These are phyloP conservation scores for Metopolophium dirhodum DNA, from an alignment of 1,140 invertebrate genomes.

Conservation along the genomic window DNA sequence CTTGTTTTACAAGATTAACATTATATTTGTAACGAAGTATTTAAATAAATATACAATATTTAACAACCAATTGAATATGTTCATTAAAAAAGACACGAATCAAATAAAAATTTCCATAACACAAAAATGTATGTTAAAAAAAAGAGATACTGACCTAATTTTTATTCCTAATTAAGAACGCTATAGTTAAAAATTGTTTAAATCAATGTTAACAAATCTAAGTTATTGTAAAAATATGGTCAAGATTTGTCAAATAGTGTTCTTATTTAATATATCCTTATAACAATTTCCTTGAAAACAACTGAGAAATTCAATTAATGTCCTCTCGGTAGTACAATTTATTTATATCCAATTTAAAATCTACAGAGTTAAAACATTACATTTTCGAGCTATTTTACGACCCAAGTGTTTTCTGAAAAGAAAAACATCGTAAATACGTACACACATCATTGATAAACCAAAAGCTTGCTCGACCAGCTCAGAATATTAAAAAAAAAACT, in stretches of 20 bases:
- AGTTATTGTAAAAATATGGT: neutral
- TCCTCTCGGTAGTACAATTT: neutral
- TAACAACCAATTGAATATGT: neutral
- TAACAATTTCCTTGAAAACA: neutral
- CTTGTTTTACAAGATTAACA: neutral
- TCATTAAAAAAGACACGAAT: neutral
- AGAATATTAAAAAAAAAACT: neutral
- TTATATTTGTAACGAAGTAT: neutral
- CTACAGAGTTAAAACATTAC: neutral
- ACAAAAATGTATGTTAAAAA: neutral
- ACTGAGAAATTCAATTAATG: neutral
- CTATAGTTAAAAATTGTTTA: too few species aligned
- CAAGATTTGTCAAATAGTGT: neutral
- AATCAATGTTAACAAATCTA: too few species aligned
- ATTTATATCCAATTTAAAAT: neutral
- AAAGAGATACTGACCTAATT: neutral
- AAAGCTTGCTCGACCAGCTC: neutral
- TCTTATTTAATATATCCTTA: neutral
- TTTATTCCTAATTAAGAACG: too few species aligned
- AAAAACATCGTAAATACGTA: neutral
- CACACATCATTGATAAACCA: neutral
- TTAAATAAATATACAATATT: neutral
- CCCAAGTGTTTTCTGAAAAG: neutral
- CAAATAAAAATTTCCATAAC: neutral
- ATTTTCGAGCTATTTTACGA: conserved; percentile 12